Base-by-base conservation (phyloP, 64 coral and sea anemone genomes). In the Acropora tenuis region DNA sequence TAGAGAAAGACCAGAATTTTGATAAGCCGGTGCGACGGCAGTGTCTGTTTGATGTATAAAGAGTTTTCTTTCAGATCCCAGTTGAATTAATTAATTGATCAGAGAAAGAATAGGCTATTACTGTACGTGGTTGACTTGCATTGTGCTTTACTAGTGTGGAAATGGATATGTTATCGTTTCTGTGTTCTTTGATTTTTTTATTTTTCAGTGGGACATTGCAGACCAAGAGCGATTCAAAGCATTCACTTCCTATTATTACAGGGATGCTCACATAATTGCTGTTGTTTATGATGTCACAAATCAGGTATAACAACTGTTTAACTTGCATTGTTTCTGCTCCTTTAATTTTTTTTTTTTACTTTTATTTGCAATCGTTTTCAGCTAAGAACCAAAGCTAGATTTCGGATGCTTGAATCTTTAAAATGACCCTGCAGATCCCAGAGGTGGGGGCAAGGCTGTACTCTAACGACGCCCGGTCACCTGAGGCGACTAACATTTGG, bases 201-300 rank as follows among this genome's bases (percentile, higher is more conserved):
- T 30, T 30, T 30, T 30, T 30, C 73, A 98, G 96, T 98, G 96
- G 96, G 96, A 98, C 44, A 98, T 93, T 47, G 96, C 96, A 41
- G 96, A 90, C 4, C 96, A 98, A 77, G 96, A 98, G 53, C 75
- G 96, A 47, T 98, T 98, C 88, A 84, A 93, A 44, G 95, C 96
- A 44, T 92, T 98, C n/a, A 98, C 93, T 10, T 98, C 96, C 18
- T 95, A 93, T 85, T 98, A 95, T 63, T 98, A 98, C 6, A 77
- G 96, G 15, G 96, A 93, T 12, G 96, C 96, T 2, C 93, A 98
- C 53, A 93, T 93, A 43, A 97, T 97, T 52, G 94, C 94, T 47
- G 95, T 97, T 12, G 95, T 97, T 80, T 97, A 97, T 53, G 96
- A 98, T 89, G 96, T 98, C 84, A 98, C 96, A 55, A 93, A 98